Base-by-base conservation (phyloP, 1,140 invertebrate genomes). In the Leptinotarsa lineolata region DNA sequence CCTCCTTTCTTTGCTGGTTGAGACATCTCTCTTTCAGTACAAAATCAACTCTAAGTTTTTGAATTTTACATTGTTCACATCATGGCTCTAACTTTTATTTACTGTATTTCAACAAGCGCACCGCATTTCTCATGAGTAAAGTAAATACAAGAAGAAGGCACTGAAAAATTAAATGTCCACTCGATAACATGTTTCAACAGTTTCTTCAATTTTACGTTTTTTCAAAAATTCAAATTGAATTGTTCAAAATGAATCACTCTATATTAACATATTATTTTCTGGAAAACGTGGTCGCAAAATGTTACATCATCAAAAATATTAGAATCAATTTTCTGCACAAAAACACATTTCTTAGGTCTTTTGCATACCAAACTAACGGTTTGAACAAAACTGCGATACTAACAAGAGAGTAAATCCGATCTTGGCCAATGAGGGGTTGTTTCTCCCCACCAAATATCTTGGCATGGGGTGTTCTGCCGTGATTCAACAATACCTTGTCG, bases 1-100 rank as follows among this genome's bases (percentile, higher is more conserved):
- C 81, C 82, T 67, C 83, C 85, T 83, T 85, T 85, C 80, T 83
- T 83, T 60, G 80, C 84, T 68, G 84, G 81, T 82, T 83, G 82
- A 58, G 84, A 85, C 85, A 85, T 85, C 30, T 72, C 22, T 72
- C n/a, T 72, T 45, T 72, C n/a, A 54, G 15, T 54, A 39, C 8
- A 39, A 39, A 39, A 39, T 39, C 0, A 39, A 39, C 30, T 8
- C 11, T 39, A 39, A n/a, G n/a, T n/a, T n/a, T 39, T 11, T 39
- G 8, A 39, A 0, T 39, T 39, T 39, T 39, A 39, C 30, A 39
- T 39, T 39, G 8, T 8, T 39, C 30, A 39, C 30, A 39, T 11
- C 8, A 1, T n/a, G n/a, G n/a, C n/a, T 39, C 30, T 39, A 39
- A 39, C 30, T 39, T 39, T 11, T 11, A 30, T 30, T 30, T 30